phyloP scores from a whole-genome alignment of 1,140 invertebrate genomes.

The Diabrotica undecimpunctata region DNA sequence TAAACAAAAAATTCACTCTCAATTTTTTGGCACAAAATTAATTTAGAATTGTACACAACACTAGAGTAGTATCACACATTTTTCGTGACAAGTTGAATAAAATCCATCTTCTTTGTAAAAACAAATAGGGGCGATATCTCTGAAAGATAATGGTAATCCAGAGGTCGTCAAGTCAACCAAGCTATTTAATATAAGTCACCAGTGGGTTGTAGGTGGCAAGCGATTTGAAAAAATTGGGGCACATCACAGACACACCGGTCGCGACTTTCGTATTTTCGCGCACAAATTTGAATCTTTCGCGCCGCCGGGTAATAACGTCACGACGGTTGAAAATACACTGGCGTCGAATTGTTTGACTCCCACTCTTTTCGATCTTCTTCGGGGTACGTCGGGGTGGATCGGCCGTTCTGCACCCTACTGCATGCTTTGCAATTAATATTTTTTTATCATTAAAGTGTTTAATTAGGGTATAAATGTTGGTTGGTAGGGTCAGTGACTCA shows the following conservation, averaged over 20 bases:
- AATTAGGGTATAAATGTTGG: slow-evolving; percentile 38
- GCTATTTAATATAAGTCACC: too few relatives aligned
- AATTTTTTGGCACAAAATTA: slow-evolving; percentile 24
- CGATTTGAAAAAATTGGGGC: neutral
- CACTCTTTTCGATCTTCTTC: slow-evolving; percentile 31
- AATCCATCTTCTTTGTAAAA: neutral
- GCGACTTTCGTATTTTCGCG: slow-evolving; percentile 7
- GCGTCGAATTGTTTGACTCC: slow-evolving; percentile 34
- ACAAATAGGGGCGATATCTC: neutral
- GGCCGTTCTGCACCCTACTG: slow-evolving; percentile 41
- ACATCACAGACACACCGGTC: neutral
- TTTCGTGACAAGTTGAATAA: slow-evolving; percentile 10
- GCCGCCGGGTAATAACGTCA: slow-evolving; percentile 25
- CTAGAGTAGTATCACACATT: slow-evolving; percentile 9
- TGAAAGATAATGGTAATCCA: neutral
- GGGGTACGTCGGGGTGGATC: slow-evolving; percentile 25
- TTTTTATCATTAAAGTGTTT: slow-evolving; percentile 46
- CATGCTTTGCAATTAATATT: slow-evolving; percentile 47
- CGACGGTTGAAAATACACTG: slow-evolving; percentile 38
- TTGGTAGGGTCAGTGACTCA: slow-evolving; percentile 43
- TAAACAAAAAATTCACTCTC: slow-evolving; percentile 6
- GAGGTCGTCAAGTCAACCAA: neutral
- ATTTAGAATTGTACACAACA: slow-evolving; percentile 24
- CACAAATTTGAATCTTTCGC: slow-evolving; percentile 14
- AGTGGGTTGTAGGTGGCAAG: neutral